Base-by-base conservation (phyloP, 2,797 vertebrate genomes). In the Yasuhikotakia modesta region DNA sequence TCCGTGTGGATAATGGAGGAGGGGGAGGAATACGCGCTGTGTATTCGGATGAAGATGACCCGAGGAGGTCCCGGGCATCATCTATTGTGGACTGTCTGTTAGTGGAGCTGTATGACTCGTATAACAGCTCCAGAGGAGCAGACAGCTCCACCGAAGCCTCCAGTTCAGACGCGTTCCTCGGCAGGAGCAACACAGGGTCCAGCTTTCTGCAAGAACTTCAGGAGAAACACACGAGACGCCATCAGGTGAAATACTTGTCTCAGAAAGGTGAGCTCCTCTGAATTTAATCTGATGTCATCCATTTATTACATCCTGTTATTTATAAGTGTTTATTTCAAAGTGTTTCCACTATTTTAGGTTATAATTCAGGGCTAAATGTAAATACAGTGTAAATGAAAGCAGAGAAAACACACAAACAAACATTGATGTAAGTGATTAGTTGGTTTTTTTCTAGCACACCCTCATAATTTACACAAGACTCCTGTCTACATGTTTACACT, bases 61-160 rank as follows among this genome's bases (percentile, higher is more conserved):
- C 71, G 0, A 70, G 67, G 72, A 3, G 81, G 86, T 89, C 86
- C 7, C 87, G 94, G 48, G 91, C 91, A 27, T 78, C 68, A 12
- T 96, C 96, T 73, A 93, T 98, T 46, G 95, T 99, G 87, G 97
- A 96, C 90, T 92, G 94, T 70, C 88, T 99, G 72, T 87, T 99
- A 81, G 95, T 95, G 30, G 96, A 99, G 88, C 93, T 99, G 0
- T 99, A 99, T 82, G 94, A 96, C 83, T 92, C 95, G 19, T 94
- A 86, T 88, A 86, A 86, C 53, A 72, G 88, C 84, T 70, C 87
- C 87, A 87, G 88, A 83, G 83, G 89, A 2, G 77, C 79, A 83
- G 95, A 97, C 90, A 96, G 96, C 85, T 96, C 95, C 73, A 95
- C 95, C 0, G 97, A 99, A 86, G 95, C 94, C 45, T 97, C 95